Evolutionary conservation across 2,113 vertebrate species (phyloP), one percentile per base, ranked within the genome.

Genomic region (Caranx ignobilis): DNA sequence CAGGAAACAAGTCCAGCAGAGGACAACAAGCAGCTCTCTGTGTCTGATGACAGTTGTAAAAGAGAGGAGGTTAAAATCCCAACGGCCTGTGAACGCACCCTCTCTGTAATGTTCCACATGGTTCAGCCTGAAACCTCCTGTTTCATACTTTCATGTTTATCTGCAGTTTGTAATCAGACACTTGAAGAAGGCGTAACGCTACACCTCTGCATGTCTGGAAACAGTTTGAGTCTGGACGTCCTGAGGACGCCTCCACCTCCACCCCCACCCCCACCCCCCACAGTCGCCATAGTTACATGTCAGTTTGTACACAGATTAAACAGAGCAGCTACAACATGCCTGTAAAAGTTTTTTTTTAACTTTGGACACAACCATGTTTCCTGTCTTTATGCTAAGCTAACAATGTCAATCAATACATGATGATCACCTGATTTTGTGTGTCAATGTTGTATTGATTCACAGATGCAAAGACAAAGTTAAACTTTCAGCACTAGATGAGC

Each of bases 1-100:
- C 39, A 63, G 67, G 26, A 73, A 72, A 74, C 59, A 63, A 11
- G 85, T 91, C 68, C 47, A 61, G 72, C 31, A 9, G 69, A 11
- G 37, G 57, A 85, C 75, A 84, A 88, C 76, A 83, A 81, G 48
- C 47, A 16, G 62, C 70, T 62, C n/a, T 57, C 60, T 78, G 77
- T 79, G 41, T 72, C 64, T 67, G 70, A 77, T 2, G 55, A 59
- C 18, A 54, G 50, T 67, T 71, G 11, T 64, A 41, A 82, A 79
- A 82, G 56, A 10, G 52, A 7, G 54, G 52, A 15, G 57, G 50
- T 85, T 67, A 37, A 67, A 84, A 63, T 74, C n/a, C 10, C 34
- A 11, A 16, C 32, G 60, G 4, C 18, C 43, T 66, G 59, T 71
- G 52, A 79, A 79, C 59, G 34, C 50, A 37, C 67, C 9, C 18